Evolutionary conservation across 2,888 invertebrate genomes (phyloP).

Genomic region (Drosophila vallismaia): DNA sequence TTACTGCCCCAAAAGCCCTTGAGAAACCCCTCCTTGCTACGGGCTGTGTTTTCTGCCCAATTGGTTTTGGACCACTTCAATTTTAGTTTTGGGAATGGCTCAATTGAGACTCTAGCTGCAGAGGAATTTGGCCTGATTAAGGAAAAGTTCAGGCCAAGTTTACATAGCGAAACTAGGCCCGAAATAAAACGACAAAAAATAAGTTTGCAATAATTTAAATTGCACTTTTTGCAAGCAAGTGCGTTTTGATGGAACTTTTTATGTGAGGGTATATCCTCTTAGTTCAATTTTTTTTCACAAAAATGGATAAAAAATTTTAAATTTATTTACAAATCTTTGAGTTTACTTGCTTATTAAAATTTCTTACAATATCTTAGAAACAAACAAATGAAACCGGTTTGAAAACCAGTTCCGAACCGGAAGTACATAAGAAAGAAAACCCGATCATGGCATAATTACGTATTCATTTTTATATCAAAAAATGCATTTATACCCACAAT

Average conservation of each 20-base stretch:
- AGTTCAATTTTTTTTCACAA: neutral
- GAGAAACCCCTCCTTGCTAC: constrained; percentile 10
- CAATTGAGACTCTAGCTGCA: neutral
- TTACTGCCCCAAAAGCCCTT: constrained; percentile 32
- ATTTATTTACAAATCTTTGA: too few species aligned
- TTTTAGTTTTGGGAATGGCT: constrained; percentile 20
- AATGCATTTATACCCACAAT: neutral
- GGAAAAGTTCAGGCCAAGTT: constrained; percentile 30
- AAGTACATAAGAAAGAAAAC: neutral
- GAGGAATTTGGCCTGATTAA: constrained; percentile 30
- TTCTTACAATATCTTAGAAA: neutral
- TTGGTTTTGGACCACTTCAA: constrained; percentile 40
- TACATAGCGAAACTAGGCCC: constrained; percentile 18
- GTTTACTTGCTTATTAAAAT: neutral
- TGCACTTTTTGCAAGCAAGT: neutral
- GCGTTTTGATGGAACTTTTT: neutral
- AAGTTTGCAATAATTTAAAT: constrained; percentile 37
- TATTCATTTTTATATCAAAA: neutral
- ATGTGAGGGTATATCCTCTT: neutral
- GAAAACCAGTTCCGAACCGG: neutral
- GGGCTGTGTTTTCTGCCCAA: constrained; percentile 39
- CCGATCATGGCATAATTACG: neutral
- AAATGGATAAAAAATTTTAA: too few species aligned
- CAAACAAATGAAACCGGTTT: neutral
- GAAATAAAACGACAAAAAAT: constrained; percentile 22